Percentiles rank a stretch among this genome's conserved stretches.
Evolutionary conservation across 2,888 invertebrate species (phyloP).

Genomic region (Stegana nigrithorax): DNA sequence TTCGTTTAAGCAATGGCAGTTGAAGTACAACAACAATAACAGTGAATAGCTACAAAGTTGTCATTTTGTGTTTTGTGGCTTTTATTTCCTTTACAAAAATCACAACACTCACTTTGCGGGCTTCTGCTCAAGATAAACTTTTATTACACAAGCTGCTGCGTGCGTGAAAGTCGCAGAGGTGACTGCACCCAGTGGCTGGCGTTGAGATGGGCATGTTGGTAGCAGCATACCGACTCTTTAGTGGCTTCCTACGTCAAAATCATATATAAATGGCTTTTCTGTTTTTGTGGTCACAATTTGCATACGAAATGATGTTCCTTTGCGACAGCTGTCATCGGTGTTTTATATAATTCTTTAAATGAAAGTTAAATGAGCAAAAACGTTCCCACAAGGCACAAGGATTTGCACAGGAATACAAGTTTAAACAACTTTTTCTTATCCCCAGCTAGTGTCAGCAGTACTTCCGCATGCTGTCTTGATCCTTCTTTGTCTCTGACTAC

Average conservation of each 20-base stretch:
- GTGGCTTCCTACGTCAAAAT: background rate
- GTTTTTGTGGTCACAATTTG: constrained; percentile 44
- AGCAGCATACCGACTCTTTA: background rate
- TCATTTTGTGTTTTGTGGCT: background rate
- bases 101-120: background rate
- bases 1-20: too few species aligned
- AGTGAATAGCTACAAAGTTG: background rate
- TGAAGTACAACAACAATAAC: too few species aligned
- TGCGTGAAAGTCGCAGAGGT: too few species aligned
- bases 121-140: constrained; percentile 22
- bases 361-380: too few species aligned
- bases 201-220: background rate
- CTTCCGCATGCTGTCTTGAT: too few species aligned
- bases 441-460: too few species aligned
- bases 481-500: too few species aligned
- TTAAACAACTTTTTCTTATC: too few species aligned
- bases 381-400: too few species aligned
- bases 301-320: constrained; percentile 32
- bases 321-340: constrained; percentile 3
- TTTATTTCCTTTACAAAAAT: background rate
- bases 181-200: background rate
- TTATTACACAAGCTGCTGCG: background rate
- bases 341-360: background rate
- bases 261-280: too few species aligned
- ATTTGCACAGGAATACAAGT: too few species aligned